phyloP scores from a whole-genome alignment of 2,888 invertebrate genomes.

The Platypus cylindrus region DNA sequence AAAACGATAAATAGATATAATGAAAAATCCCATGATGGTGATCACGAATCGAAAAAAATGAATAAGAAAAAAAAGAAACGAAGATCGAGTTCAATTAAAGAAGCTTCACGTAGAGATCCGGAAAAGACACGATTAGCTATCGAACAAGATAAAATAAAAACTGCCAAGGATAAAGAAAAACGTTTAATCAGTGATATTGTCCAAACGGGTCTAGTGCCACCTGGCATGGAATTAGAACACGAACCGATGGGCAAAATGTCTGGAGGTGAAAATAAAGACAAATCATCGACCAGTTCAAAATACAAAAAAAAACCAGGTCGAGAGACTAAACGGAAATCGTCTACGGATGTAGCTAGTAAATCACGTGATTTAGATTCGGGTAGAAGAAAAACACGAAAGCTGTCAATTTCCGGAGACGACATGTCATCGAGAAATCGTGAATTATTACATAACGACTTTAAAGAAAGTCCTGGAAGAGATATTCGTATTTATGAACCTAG shows the following conservation, averaged over 20 bases:
- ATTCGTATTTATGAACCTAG: too few species aligned
- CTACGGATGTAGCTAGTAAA: too few species aligned
- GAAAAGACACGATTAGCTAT: conserved; percentile 35
- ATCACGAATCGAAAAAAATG: conserved; percentile 7
- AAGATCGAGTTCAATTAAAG: conserved; percentile 4
- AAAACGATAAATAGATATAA: conserved; percentile 6
- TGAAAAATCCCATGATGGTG: conserved; percentile 3
- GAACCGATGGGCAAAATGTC: neutral
- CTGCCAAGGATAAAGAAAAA: conserved; percentile 31
- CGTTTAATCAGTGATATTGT: conserved; percentile 34
- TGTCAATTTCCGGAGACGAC: too few species aligned
- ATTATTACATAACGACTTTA: too few species aligned
- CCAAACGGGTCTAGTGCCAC: conserved; percentile 37
- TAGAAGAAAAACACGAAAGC: too few species aligned
- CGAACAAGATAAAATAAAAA: conserved; percentile 32
- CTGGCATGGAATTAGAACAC: conserved; percentile 35
- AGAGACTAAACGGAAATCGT: too few species aligned
- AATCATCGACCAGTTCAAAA: too few species aligned
- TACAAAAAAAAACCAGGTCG: too few species aligned
- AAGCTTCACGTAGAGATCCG: conserved; percentile 35
- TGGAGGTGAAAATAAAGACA: too few species aligned
- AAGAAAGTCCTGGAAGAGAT: too few species aligned
- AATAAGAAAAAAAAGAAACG: conserved; percentile 7
- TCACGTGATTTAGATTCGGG: too few species aligned
- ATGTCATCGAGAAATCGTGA: too few species aligned